A percentile compares a stretch with the other conserved stretches of the same genome.
phyloP scores from a whole-genome alignment of 1,140 invertebrate genomes.

The Globodera rostochiensis region DNA sequence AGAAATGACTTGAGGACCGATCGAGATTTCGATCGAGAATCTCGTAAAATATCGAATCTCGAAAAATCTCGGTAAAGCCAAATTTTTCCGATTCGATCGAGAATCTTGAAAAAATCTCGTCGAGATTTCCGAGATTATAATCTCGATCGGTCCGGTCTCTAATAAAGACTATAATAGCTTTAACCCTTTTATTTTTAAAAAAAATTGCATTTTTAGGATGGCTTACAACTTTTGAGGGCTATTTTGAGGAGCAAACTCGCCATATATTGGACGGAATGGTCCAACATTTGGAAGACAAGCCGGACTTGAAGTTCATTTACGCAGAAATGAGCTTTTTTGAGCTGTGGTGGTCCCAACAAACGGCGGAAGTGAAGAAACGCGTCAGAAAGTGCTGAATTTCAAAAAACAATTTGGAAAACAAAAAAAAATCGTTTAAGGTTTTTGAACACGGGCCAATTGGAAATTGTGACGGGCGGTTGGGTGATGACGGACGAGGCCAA shows the following conservation, averaged over 20 bases:
- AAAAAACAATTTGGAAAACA: conserved; percentile 1
- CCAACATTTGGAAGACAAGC: conserved; percentile 78
- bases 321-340: conserved; percentile 91
- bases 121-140: too few relatives aligned
- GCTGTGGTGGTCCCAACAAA: conserved; percentile 85
- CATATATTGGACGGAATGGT: conserved; percentile 88
- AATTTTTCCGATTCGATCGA: too few relatives aligned
- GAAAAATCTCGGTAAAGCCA: too few relatives aligned
- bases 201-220: conserved; percentile 73
- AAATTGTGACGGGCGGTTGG: conserved; percentile 74
- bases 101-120: too few relatives aligned
- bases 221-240: conserved; percentile 94
- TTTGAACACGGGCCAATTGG: conserved; percentile 70
- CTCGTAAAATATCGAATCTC: too few relatives aligned
- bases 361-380: conserved; percentile 73
- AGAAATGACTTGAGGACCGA: too few relatives aligned
- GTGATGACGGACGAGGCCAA: conserved; percentile 75
- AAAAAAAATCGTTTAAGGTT: conserved; percentile 62
- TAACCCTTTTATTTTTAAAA: background rate
- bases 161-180: too few relatives aligned
- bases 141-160: too few relatives aligned
- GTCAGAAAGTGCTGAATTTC: conserved; percentile 74
- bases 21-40: too few relatives aligned
- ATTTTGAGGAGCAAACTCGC: conserved; percentile 83
- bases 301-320: conserved; percentile 89